Evolutionary conservation across 2,113 vertebrate genomes (phyloP).

Genomic region (Neolamprologus ventralis): DNA sequence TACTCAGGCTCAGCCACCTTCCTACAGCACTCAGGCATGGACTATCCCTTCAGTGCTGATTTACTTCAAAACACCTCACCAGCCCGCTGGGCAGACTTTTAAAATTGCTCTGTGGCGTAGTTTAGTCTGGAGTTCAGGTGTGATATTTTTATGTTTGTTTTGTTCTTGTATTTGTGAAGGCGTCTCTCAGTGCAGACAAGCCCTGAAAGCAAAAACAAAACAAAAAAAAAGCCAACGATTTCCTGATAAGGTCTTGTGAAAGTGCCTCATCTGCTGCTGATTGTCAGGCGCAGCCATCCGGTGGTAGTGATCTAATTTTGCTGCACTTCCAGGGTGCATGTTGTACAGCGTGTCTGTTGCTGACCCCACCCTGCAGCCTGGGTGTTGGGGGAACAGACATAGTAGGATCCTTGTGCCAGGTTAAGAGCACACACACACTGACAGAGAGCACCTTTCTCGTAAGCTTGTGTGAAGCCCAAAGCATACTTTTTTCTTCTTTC

Average conservation of each 20-base stretch:
- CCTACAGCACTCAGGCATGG: slow-evolving; percentile 7
- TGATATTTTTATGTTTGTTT: neutral
- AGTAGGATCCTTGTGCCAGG: slow-evolving; percentile 31
- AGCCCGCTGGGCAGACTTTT: neutral
- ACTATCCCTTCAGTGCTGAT: slow-evolving; percentile 18
- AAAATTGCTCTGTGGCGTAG: neutral
- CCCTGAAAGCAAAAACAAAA: neutral
- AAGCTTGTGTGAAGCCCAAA: neutral
- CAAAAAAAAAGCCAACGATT: neutral
- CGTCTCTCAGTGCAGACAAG: neutral
- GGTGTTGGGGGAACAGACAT: neutral
- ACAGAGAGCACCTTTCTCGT: neutral
- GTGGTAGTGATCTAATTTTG: neutral
- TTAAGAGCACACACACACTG: neutral
- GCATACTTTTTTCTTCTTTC: neutral
- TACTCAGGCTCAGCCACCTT: slow-evolving; percentile 51
- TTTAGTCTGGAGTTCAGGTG: neutral
- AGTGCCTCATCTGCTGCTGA: neutral
- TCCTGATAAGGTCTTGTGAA: neutral
- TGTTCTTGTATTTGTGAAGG: neutral
- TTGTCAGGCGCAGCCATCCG: neutral
- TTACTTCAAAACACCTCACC: slow-evolving; percentile 20
- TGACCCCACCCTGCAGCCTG: slow-evolving; percentile 17
- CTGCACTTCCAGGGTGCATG: neutral
- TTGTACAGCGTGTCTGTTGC: neutral